phyloP scores from a whole-genome alignment of 2,888 invertebrate genomes.

The Drosophila flavopinicola region DNA sequence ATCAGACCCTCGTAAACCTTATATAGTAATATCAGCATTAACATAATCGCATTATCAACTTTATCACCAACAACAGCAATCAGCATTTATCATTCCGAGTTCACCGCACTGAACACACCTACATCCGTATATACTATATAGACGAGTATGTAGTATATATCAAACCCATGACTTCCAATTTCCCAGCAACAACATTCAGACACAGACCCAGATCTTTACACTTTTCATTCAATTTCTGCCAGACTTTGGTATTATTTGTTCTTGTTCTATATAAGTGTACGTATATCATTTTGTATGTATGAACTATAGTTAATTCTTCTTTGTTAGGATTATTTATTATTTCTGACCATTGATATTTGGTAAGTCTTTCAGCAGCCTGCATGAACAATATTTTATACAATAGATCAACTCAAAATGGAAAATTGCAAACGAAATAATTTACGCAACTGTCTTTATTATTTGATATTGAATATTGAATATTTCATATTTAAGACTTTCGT shows the following conservation, averaged over 20 bases:
- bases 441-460: conserved; percentile 3
- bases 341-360: conserved; percentile 15
- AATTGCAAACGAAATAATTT: conserved; percentile 5
- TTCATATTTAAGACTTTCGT: conserved; percentile 42
- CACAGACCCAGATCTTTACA: conserved; percentile 20
- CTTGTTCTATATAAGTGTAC: conserved; percentile 49
- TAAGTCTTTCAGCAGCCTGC: conserved; percentile 36
- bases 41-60: conserved; percentile 44
- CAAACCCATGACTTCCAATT: conserved; percentile 33
- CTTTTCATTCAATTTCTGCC: conserved; percentile 30
- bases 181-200: too few relatives aligned
- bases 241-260: conserved; percentile 47
- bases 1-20: conserved; percentile 60
- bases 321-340: conserved; percentile 21
- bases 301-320: conserved; percentile 35
- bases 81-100: conserved; percentile 15
- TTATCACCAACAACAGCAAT: conserved; percentile 52
- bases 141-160: conserved; percentile 15
- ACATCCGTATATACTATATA: conserved; percentile 10
- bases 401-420: conserved; percentile 31
- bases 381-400: conserved; percentile 16
- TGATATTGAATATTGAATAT: conserved; percentile 16
- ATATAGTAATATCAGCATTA: conserved; percentile 75
- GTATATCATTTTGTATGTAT: conserved; percentile 44
- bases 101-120: conserved; percentile 17